Percentiles rank a stretch among this genome's conserved stretches.
Evolutionary conservation across 92 coral and sea anemone genomes (phyloP).

Genomic region (Epizoanthus illoricatus): DNA sequence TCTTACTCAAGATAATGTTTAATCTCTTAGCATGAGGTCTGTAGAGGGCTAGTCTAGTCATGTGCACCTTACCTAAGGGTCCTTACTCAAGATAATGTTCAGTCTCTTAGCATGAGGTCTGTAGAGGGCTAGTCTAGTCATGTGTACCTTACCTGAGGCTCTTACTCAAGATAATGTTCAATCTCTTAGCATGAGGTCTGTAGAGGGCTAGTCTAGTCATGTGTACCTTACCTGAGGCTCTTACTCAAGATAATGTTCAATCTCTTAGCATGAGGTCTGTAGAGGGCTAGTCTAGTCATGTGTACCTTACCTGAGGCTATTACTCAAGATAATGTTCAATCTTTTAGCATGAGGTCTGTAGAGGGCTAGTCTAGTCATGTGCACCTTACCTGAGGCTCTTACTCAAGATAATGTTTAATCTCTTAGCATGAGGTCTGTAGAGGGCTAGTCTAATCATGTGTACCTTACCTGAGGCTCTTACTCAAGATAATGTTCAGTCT

Average conservation of each 20-base stretch:
- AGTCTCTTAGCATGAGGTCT: neutral
- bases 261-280: slow-evolving; percentile 77
- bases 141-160: slow-evolving; percentile 63
- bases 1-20: slow-evolving; percentile 79
- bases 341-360: slow-evolving; percentile 76
- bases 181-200: slow-evolving; percentile 78
- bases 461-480: slow-evolving; percentile 68
- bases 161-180: slow-evolving; percentile 80
- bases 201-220: too few species aligned
- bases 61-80: slow-evolving; percentile 60
- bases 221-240: slow-evolving; percentile 64
- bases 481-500: slow-evolving; percentile 40
- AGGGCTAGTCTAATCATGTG: neutral
- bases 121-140: too few species aligned
- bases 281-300: too few species aligned
- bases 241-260: slow-evolving; percentile 81
- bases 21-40: slow-evolving; percentile 54
- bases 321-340: slow-evolving; percentile 81
- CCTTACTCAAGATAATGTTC: slow-evolving; percentile 50
- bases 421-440: neutral
- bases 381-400: slow-evolving; percentile 68
- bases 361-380: neutral
- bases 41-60: too few species aligned
- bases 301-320: slow-evolving; percentile 65
- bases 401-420: slow-evolving; percentile 44